These are phyloP conservation scores for Nebria ingens DNA, from an alignment of 1,140 invertebrate genomes.

Conservation along the genomic window DNA sequence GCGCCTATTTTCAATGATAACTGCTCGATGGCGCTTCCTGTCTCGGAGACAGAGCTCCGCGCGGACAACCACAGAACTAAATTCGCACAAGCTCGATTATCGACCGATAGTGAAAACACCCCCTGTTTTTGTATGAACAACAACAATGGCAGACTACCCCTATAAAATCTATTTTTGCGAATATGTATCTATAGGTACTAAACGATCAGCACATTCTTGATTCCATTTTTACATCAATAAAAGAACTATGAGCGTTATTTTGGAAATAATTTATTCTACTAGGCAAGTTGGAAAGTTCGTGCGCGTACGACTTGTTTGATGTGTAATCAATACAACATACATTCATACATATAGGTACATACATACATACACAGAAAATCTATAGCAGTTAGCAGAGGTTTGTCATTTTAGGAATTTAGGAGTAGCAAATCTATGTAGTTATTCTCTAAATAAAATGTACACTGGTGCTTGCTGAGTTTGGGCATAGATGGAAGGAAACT, in stretches of 20 bases:
- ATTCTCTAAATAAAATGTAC: neutral
- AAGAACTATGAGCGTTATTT: too few species aligned
- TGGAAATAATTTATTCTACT: too few species aligned
- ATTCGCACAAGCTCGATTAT: neutral
- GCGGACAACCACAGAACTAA: neutral
- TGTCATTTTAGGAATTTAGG: too few species aligned
- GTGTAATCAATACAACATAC: neutral
- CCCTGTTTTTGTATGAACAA: neutral
- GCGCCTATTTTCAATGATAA: neutral
- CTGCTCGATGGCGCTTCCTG: neutral
- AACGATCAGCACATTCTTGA: too few species aligned
- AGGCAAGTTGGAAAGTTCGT: too few species aligned
- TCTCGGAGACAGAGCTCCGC: neutral
- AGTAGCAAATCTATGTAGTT: too few species aligned
- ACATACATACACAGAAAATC: neutral
- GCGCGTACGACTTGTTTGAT: too few species aligned
- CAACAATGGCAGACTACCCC: conserved; percentile 2
- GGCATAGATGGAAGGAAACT: neutral
- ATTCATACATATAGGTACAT: neutral
- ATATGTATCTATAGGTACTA: too few species aligned
- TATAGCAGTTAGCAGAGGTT: too few species aligned
- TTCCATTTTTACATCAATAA: too few species aligned
- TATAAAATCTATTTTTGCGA: too few species aligned
- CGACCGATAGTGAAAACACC: neutral
- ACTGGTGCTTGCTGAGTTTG: neutral